Percentiles rank a stretch among this genome's conserved stretches.
These are phyloP conservation scores for Andricus quercusramuli DNA, from an alignment of 2,888 invertebrate genomes.

Conservation along the genomic window DNA sequence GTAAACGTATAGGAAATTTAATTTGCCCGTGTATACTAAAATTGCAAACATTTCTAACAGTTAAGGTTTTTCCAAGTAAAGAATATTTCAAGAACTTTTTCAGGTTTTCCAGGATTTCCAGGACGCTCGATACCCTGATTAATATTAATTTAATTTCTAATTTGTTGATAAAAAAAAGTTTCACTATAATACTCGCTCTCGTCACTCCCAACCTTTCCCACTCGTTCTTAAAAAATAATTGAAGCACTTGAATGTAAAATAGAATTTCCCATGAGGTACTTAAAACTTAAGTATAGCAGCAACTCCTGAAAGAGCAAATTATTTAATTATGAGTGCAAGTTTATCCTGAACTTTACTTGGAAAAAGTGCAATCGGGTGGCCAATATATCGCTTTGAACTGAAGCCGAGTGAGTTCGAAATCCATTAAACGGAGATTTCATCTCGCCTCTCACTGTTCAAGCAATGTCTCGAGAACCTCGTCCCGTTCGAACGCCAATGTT, in stretches of 20 bases:
- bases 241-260: not conserved
- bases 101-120: too few species aligned
- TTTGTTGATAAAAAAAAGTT: too few species aligned
- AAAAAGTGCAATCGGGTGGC: constrained; percentile 8
- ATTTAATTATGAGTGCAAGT: constrained; percentile 6
- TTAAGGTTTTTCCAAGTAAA: too few species aligned
- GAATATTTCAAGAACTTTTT: too few species aligned
- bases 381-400: not conserved
- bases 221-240: too few species aligned
- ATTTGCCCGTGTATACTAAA: too few species aligned
- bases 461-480: constrained; percentile 12
- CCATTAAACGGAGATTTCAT: constrained; percentile 25
- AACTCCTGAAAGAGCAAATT: not conserved
- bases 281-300: not conserved
- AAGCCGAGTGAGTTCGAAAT: constrained; percentile 2
- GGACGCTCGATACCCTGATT: too few species aligned
- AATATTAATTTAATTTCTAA: too few species aligned
- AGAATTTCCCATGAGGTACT: not conserved
- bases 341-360: not conserved
- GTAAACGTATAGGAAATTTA: too few species aligned
- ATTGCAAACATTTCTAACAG: too few species aligned
- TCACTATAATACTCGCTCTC: not conserved
- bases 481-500: constrained; percentile 7
- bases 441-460: constrained; percentile 11
- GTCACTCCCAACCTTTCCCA: not conserved